Base-by-base conservation (phyloP, 2,113 vertebrate genomes). In the Noturus placidus region DNA sequence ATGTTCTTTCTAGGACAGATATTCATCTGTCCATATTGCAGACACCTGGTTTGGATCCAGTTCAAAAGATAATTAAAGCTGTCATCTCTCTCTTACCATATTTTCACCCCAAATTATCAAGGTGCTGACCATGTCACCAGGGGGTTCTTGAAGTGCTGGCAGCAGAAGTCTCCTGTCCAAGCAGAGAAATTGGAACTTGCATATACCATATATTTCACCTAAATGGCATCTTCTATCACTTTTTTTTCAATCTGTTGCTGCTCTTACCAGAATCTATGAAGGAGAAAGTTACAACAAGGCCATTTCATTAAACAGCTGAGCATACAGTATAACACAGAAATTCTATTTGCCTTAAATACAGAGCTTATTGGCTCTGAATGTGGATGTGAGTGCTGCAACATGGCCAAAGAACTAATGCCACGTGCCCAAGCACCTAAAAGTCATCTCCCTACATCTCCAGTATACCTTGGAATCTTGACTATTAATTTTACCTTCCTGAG, bases 11-110 rank as follows among this genome's bases (percentile, higher is more conserved):
- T 38, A 61, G 56, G 79, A 38, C 79, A 82, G 56, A 11, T 82
- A 82, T 82, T 82, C 57, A 13, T 57, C 57, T 61, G 54, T 81
- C 56, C 30, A 57, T 35, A 13, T 38, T 81, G 54, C 30, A 59
- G 35, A 27, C 79, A 82, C 20, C 15, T 61, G 33, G 33, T 61
- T 42, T 82, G 22, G 35, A 82, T 61, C 33, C 11, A 82, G 56
- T 82, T 82, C 56, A 38, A 61, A 42, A 61, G 33, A 35, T 82
- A 82, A 82, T 61, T 82, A 61, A 82, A 42, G 33, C 35, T 79
- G 50, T 79, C 50, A 54, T 56, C 50, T 79, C 50, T 42, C 54
- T 82, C 79, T 42, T 82, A 61, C 56, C 33, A 25, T 42, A 61
- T 61, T 82, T 61, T 82, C 33, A 81, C 79, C 56, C 13, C 5